Percentiles rank a stretch among this genome's conserved stretches.
Evolutionary conservation across 2,113 vertebrate species (phyloP).

Genomic region (Leptobrachium leishanense): DNA sequence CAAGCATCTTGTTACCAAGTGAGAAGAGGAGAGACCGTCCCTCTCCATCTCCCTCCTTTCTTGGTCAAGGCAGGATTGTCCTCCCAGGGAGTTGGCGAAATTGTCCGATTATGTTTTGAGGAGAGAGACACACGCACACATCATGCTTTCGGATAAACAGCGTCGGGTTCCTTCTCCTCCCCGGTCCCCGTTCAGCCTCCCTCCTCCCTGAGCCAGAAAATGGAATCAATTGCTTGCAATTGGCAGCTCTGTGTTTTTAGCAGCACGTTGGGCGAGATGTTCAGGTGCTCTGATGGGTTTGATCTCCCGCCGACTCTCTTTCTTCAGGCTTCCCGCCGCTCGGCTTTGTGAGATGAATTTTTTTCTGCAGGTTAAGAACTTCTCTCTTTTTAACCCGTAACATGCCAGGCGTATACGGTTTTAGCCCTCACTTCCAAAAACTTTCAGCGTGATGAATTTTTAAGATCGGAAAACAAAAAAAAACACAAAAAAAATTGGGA

Average conservation of each 20-base stretch:
- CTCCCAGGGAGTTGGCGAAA: conserved; percentile 40
- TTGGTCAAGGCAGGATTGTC: conserved; percentile 8
- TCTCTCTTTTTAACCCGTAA: conserved; percentile 37
- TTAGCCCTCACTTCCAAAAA: too few relatives aligned
- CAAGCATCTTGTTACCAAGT: neutral
- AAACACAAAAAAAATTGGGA: too few relatives aligned
- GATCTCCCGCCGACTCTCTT: conserved; percentile 47
- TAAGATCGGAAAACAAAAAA: too few relatives aligned
- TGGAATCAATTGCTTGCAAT: conserved; percentile 50
- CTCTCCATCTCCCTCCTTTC: conserved; percentile 24
- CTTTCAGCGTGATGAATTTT: too few relatives aligned
- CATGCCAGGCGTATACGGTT: neutral
- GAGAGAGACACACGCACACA: conserved; percentile 43
- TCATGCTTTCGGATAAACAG: conserved; percentile 47
- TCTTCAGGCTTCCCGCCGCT: conserved; percentile 44
- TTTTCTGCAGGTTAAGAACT: conserved; percentile 34
- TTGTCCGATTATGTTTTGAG: conserved; percentile 49
- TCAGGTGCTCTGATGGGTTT: conserved; percentile 50
- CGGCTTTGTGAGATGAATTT: conserved; percentile 43
- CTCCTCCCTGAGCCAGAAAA: conserved; percentile 46
- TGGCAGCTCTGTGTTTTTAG: conserved; percentile 49
- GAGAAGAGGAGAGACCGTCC: conserved; percentile 15
- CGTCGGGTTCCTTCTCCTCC: conserved; percentile 30
- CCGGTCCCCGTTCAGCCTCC: conserved; percentile 35
- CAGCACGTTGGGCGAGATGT: conserved; percentile 47